Percentiles rank a stretch among this genome's conserved stretches.
phyloP scores from a whole-genome alignment of 2,888 invertebrate genomes.

The Boloria selene region DNA sequence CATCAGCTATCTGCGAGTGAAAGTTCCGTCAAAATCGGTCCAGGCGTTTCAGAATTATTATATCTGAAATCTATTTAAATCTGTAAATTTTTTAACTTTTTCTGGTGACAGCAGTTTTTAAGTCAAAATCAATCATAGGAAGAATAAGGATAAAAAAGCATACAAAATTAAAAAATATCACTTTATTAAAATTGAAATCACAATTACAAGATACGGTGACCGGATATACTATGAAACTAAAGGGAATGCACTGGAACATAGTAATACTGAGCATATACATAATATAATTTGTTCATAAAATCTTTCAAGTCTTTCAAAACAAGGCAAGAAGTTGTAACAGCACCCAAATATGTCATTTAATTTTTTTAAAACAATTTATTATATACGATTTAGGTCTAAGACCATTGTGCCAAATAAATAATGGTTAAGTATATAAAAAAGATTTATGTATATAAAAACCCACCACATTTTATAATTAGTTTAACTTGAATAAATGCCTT shows the following conservation, averaged over 20 bases:
- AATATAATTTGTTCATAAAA: slow-evolving; percentile 20
- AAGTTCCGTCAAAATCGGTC: too few relatives aligned
- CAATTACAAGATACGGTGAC: slow-evolving; percentile 19
- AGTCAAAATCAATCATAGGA: too few relatives aligned
- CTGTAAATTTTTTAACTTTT: too few relatives aligned
- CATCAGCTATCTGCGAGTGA: too few relatives aligned
- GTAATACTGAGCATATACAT: slow-evolving; percentile 23
- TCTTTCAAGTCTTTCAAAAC: slow-evolving; percentile 19
- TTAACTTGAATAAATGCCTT: too few relatives aligned
- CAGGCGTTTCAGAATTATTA: too few relatives aligned
- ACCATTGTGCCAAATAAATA: not conserved
- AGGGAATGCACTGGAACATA: not conserved
- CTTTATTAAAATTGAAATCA: slow-evolving; percentile 55
- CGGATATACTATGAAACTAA: not conserved
- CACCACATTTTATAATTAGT: too few relatives aligned
- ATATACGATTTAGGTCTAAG: slow-evolving; percentile 4
- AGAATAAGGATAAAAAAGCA: slow-evolving; percentile 32
- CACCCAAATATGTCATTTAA: slow-evolving; percentile 10
- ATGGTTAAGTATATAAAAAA: too few relatives aligned
- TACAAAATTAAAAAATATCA: slow-evolving; percentile 68
- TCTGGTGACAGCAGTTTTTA: too few relatives aligned
- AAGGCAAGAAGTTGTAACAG: slow-evolving; percentile 23
- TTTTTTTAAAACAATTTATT: not conserved
- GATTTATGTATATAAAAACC: too few relatives aligned
- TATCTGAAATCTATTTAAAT: too few relatives aligned